These are phyloP conservation scores for Calonectris borealis DNA, from an alignment of 2,113 vertebrate species.

Conservation along the genomic window DNA sequence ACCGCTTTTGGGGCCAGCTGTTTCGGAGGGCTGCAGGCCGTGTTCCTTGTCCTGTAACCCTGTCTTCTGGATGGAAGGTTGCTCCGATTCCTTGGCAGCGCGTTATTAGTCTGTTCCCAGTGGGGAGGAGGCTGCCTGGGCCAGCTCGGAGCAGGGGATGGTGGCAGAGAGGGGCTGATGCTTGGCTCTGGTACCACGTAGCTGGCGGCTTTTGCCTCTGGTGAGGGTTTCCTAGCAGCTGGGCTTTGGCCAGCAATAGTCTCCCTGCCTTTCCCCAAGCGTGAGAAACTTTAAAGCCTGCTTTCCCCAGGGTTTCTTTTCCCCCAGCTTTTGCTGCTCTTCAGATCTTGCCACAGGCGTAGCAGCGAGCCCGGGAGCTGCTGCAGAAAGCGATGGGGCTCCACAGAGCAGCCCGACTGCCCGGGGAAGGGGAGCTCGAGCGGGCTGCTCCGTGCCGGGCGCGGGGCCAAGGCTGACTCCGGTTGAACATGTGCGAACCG, in stretches of 20 bases:
- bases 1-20: fast-evolving
- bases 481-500: fast-evolving
- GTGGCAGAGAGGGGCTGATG: background rate
- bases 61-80: background rate
- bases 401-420: background rate
- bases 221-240: background rate
- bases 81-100: background rate
- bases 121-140: background rate
- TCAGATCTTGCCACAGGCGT: fast-evolving
- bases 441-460: background rate
- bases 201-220: background rate
- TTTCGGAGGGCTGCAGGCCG: background rate
- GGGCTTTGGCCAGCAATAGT: background rate
- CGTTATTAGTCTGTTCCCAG: background rate
- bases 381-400: background rate
- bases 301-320: background rate
- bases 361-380: fast-evolving
- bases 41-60: background rate
- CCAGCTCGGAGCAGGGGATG: background rate
- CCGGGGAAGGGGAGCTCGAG: background rate
- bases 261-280: background rate
- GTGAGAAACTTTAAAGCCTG: background rate
- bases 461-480: background rate
- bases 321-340: background rate
- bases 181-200: background rate